Conservation (phyloP, 2,888 invertebrate species). For the Drosophila ezoana region DNA sequence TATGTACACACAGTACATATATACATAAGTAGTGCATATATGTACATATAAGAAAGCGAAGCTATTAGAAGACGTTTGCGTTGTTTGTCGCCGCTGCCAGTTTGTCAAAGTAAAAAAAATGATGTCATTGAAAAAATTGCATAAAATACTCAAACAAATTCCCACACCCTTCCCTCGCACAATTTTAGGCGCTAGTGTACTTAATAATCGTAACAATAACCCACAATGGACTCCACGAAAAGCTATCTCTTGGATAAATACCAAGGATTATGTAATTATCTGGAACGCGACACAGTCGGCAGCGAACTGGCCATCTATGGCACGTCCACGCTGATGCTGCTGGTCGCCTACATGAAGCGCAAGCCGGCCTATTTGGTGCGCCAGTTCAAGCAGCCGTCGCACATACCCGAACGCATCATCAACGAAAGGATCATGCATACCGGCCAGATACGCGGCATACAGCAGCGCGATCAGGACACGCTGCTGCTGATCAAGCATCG, state of each 20-base stretch:
- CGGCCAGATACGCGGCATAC: constrained; percentile 72
- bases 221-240: constrained; percentile 61
- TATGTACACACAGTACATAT: constrained; percentile 17
- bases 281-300: constrained; percentile 80
- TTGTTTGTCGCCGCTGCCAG: constrained; percentile 24
- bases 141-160: constrained; percentile 52
- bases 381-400: constrained; percentile 81
- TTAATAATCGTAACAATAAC: constrained; percentile 39
- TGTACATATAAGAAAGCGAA: constrained; percentile 44
- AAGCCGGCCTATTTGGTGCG: constrained; percentile 80
- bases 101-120: constrained; percentile 72
- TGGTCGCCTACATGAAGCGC: constrained; percentile 77
- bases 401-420: constrained; percentile 80
- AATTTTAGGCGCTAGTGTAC: constrained; percentile 57
- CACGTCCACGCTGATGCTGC: constrained; percentile 75
- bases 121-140: constrained; percentile 70
- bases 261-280: constrained; percentile 77
- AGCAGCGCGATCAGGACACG: constrained; percentile 78
- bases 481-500: constrained; percentile 78
- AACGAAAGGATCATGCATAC: constrained; percentile 81
- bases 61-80: constrained; percentile 35
- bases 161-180: constrained; percentile 25
- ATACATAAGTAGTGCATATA: constrained; percentile 36
- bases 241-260: constrained; percentile 68
- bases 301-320: constrained; percentile 77